Evolutionary conservation across 2,888 invertebrate species (phyloP).

Genomic region (Caenorhabditis sp.): DNA sequence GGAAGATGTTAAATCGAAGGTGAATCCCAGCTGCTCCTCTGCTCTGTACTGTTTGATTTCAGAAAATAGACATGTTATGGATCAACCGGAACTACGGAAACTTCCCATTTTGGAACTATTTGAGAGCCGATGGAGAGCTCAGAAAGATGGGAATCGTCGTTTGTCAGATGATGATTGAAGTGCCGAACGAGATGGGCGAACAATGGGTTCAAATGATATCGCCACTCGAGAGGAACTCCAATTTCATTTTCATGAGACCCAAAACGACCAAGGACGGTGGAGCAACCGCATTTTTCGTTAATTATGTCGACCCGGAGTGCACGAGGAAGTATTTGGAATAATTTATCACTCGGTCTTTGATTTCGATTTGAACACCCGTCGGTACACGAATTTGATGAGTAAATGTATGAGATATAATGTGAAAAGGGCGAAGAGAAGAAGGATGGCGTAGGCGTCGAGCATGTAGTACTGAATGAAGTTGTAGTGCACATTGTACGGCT

Average conservation of each 20-base stretch:
- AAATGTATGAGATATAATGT: slow-evolving; percentile 11
- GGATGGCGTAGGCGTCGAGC: slow-evolving; percentile 27
- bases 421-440: not conserved
- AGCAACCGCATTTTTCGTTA: slow-evolving; percentile 15
- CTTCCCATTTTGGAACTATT: slow-evolving; percentile 21
- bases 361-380: slow-evolving; percentile 25
- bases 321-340: slow-evolving; percentile 20
- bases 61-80: slow-evolving; percentile 39
- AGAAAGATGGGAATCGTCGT: slow-evolving; percentile 10
- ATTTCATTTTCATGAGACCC: slow-evolving; percentile 17
- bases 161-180: slow-evolving; percentile 29
- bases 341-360: slow-evolving; percentile 14
- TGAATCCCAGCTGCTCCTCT: not conserved
- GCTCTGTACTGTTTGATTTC: not conserved
- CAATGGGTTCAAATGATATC: slow-evolving; percentile 20
- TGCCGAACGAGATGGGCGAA: slow-evolving; percentile 6
- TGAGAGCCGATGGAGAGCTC: slow-evolving; percentile 15
- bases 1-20: slow-evolving; percentile 9
- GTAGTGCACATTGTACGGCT: slow-evolving; percentile 34
- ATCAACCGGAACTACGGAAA: slow-evolving; percentile 18
- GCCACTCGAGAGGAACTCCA: slow-evolving; percentile 4
- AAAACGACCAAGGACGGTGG: slow-evolving; percentile 7
- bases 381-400: slow-evolving; percentile 7
- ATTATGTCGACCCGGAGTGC: slow-evolving; percentile 11
- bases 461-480: slow-evolving; percentile 33